Conservation (phyloP, 2,888 invertebrate genomes). For the Teleiodes luculella region DNA sequence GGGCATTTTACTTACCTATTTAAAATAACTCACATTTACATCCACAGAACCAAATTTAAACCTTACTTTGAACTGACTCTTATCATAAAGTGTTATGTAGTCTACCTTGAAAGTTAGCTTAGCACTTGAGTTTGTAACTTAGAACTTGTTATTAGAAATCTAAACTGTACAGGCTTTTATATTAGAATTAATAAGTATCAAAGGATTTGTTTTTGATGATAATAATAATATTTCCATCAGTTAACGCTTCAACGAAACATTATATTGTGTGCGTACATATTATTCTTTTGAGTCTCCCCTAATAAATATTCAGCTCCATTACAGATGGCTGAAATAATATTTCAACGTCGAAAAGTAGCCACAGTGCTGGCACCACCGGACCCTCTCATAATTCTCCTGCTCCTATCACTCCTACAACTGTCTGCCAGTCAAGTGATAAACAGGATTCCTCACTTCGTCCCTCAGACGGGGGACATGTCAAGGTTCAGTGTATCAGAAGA, state of each 20-base stretch:
- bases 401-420: conserved; percentile 44
- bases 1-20: no score
- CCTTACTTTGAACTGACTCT: no score
- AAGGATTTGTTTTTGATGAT: background rate
- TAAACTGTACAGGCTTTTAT: no score
- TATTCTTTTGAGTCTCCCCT: no score
- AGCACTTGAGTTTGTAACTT: no score
- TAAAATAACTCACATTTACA: no score
- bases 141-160: no score
- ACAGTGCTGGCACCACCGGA: conserved; percentile 52
- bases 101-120: conserved; percentile 2
- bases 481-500: conserved; percentile 85
- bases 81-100: background rate
- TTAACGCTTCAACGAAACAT: no score
- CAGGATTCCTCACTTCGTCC: conserved; percentile 85
- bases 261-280: no score
- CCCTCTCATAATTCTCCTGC: conserved; percentile 51
- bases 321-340: conserved; percentile 72
- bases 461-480: conserved; percentile 87
- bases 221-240: background rate
- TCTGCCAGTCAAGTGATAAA: conserved; percentile 79
- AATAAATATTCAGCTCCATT: conserved; percentile 24
- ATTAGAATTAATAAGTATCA: no score
- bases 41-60: no score
- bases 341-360: conserved; percentile 57